Conservation (phyloP, 1,140 invertebrate genomes). For the Ptiloglossa arizonensis region DNA sequence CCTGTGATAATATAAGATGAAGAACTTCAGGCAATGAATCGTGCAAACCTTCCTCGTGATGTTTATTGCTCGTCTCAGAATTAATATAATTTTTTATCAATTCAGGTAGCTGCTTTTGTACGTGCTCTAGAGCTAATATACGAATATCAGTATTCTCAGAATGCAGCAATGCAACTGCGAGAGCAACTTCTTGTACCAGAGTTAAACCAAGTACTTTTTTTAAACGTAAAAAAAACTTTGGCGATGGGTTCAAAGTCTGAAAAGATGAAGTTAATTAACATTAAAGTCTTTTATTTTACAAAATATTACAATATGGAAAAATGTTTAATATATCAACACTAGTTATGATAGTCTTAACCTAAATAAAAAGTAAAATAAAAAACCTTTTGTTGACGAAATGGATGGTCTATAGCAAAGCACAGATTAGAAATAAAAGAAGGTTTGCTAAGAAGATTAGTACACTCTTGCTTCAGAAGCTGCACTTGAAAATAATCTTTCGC, state of each 20-base stretch:
- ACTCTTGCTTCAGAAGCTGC: slow-evolving; percentile 89
- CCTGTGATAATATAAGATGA: slow-evolving; percentile 89
- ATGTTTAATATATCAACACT: background rate
- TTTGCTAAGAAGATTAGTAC: slow-evolving; percentile 87
- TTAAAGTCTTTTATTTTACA: background rate
- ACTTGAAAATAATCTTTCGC: slow-evolving; percentile 85
- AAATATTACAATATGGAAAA: background rate
- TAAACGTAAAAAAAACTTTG: slow-evolving; percentile 90
- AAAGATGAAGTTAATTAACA: slow-evolving; percentile 66
- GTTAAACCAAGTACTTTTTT: slow-evolving; percentile 92
- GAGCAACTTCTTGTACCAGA: slow-evolving; percentile 93
- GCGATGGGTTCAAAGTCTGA: slow-evolving; percentile 88
- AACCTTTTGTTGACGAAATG: slow-evolving; percentile 85
- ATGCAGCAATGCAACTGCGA: slow-evolving; percentile 91
- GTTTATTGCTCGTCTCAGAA: slow-evolving; percentile 85
- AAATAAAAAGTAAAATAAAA: slow-evolving; percentile 39
- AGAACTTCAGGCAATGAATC: slow-evolving; percentile 94
- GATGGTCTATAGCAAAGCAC: slow-evolving; percentile 90
- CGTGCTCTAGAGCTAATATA: slow-evolving; percentile 87
- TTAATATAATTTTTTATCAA: slow-evolving; percentile 93
- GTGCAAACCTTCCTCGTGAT: slow-evolving; percentile 90
- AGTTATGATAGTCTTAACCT: slow-evolving; percentile 28
- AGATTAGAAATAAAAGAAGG: slow-evolving; percentile 89
- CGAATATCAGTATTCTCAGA: slow-evolving; percentile 90
- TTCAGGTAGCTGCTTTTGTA: slow-evolving; percentile 91